These are phyloP conservation scores for Menidia beryllina DNA, from an alignment of 2,113 vertebrate genomes.

Conservation along the genomic window DNA sequence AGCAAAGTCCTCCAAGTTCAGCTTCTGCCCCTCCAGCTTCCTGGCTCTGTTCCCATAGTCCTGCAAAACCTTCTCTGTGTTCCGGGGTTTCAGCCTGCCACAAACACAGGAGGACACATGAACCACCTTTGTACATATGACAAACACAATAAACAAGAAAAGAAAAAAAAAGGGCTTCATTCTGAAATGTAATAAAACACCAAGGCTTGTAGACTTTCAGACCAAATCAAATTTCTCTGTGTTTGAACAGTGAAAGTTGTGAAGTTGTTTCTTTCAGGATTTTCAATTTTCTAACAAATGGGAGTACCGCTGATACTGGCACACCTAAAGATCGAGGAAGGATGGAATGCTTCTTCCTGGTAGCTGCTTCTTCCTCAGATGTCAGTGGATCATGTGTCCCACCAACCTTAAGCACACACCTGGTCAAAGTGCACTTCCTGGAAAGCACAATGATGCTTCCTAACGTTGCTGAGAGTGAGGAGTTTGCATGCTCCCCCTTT, in stretches of 20 bases:
- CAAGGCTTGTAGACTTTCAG: too few species aligned
- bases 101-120: neutral
- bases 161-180: neutral
- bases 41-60: conserved; percentile 83
- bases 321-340: neutral
- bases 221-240: too few species aligned
- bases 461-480: too few species aligned
- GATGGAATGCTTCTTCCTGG: neutral
- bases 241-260: too few species aligned
- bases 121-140: neutral
- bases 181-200: neutral
- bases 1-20: conserved; percentile 85
- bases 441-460: neutral
- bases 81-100: conserved; percentile 88
- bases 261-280: too few species aligned
- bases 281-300: too few species aligned
- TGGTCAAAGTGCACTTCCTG: neutral
- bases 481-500: neutral
- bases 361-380: neutral
- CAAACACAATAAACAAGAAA: neutral
- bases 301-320: neutral
- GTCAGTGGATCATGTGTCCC: neutral
- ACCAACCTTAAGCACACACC: neutral
- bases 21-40: conserved; percentile 79
- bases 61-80: conserved; percentile 86